Evolutionary conservation across 2,113 vertebrate genomes (phyloP).

Genomic region (Scalopus aquaticus): DNA sequence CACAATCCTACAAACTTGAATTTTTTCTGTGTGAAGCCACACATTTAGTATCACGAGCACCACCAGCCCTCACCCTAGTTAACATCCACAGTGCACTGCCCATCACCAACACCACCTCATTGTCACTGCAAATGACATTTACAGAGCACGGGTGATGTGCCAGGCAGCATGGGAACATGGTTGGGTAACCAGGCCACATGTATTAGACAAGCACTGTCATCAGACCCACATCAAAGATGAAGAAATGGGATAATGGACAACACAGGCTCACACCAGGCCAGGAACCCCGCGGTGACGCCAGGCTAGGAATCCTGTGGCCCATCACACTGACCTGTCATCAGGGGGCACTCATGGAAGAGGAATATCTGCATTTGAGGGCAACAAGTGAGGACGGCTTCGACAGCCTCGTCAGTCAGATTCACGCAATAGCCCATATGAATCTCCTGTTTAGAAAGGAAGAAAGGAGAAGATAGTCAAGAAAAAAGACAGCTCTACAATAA

Average conservation of each 20-base stretch:
- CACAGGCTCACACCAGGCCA: background rate
- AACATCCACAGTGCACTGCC: background rate
- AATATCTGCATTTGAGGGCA: slow-evolving; percentile 90
- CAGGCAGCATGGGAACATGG: too few species aligned
- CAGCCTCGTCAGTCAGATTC: slow-evolving; percentile 88
- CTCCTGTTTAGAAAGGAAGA: slow-evolving; percentile 83
- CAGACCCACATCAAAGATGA: background rate
- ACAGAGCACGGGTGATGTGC: background rate
- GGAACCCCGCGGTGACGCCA: background rate
- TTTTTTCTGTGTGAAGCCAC: background rate
- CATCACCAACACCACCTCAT: background rate
- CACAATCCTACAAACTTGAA: background rate
- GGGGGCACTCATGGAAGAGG: slow-evolving; percentile 91
- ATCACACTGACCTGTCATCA: slow-evolving; percentile 88
- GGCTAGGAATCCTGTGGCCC: background rate
- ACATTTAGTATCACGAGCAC: background rate
- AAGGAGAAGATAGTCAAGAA: background rate
- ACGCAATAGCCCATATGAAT: slow-evolving; percentile 90
- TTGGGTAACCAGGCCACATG: background rate
- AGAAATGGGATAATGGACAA: background rate
- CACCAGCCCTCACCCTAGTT: too few species aligned
- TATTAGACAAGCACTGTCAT: background rate
- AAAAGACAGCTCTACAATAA: background rate
- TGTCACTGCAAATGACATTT: background rate
- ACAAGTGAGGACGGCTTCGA: slow-evolving; percentile 87